phyloP scores from a whole-genome alignment of 2,113 vertebrate genomes.

The Lophochroa leadbeateri region DNA sequence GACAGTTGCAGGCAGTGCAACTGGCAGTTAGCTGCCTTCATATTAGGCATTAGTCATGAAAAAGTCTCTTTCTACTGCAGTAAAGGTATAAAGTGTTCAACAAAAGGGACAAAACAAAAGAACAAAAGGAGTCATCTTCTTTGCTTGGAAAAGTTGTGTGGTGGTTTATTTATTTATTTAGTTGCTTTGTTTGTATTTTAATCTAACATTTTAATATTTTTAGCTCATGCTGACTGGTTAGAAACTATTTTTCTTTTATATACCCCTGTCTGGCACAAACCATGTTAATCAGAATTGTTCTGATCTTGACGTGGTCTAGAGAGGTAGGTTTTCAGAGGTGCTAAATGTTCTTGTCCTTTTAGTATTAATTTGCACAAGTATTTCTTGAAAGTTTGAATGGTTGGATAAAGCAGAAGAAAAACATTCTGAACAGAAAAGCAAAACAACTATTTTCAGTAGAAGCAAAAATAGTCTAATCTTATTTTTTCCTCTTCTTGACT shows the following conservation, averaged over 20 bases:
- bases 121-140: not conserved
- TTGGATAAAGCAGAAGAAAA: not conserved
- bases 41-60: not conserved
- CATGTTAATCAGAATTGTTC: not conserved
- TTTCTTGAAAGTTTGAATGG: not conserved
- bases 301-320: not conserved
- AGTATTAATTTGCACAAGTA: not conserved
- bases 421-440: not conserved
- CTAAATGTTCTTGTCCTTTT: not conserved
- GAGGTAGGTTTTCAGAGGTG: not conserved
- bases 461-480: not conserved
- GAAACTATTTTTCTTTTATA: not conserved
- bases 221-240: not conserved
- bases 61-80: not conserved
- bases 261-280: not conserved
- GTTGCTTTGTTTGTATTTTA: not conserved
- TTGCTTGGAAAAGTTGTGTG: not conserved
- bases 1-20: not conserved
- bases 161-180: not conserved
- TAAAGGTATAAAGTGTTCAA: not conserved
- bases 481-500: not conserved
- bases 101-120: not conserved
- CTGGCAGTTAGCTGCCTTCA: not conserved
- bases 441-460: not conserved
- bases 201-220: not conserved